These are phyloP conservation scores for Zygothrica quintamaculata DNA, from an alignment of 2,888 invertebrate species.

Conservation along the genomic window DNA sequence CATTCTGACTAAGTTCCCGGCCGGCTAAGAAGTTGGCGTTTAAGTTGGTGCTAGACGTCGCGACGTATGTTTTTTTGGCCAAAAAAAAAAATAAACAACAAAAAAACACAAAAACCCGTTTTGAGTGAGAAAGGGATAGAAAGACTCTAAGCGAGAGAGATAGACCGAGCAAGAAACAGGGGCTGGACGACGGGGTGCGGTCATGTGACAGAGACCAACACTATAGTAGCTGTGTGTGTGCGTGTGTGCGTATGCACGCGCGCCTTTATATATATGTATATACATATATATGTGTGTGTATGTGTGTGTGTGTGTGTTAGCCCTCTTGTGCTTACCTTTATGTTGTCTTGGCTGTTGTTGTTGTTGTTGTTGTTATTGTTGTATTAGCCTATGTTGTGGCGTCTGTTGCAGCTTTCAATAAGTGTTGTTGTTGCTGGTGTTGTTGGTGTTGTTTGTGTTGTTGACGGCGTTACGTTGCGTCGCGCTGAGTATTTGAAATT, in stretches of 20 bases:
- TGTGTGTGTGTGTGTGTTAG: slow-evolving; percentile 21
- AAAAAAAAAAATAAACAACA: slow-evolving; percentile 43
- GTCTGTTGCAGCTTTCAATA: slow-evolving; percentile 55
- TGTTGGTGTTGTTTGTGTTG: slow-evolving; percentile 17
- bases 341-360: slow-evolving; percentile 25
- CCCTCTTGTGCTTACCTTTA: slow-evolving; percentile 59
- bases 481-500: slow-evolving; percentile 30
- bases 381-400: slow-evolving; percentile 3
- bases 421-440: slow-evolving; percentile 18
- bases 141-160: background rate
- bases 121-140: slow-evolving; percentile 6
- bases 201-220: slow-evolving; percentile 65
- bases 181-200: slow-evolving; percentile 45
- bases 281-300: slow-evolving; percentile 8
- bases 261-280: slow-evolving; percentile 1
- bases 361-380: slow-evolving; percentile 17
- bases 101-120: background rate
- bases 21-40: slow-evolving; percentile 40
- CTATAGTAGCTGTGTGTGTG: slow-evolving; percentile 38
- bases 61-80: slow-evolving; percentile 50
- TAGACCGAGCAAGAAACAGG: slow-evolving; percentile 18
- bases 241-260: slow-evolving; percentile 2
- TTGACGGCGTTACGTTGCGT: slow-evolving; percentile 2
- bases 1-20: slow-evolving; percentile 54
- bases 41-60: slow-evolving; percentile 51